These are phyloP conservation scores for Drosophila mettleri DNA, from an alignment of 2,888 invertebrate genomes.

Conservation along the genomic window DNA sequence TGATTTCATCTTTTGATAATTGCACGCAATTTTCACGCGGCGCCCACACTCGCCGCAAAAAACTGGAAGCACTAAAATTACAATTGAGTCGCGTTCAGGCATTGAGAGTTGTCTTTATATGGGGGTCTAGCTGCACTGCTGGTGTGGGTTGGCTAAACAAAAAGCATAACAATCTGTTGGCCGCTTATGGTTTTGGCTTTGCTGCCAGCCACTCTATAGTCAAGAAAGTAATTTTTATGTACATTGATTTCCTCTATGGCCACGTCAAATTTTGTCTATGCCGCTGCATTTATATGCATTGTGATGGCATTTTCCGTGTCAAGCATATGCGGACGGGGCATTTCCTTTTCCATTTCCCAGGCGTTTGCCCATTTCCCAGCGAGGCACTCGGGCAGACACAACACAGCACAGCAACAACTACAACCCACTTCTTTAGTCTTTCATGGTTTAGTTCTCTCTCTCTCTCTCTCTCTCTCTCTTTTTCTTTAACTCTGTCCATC, in stretches of 20 bases:
- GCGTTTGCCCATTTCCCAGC: constrained; percentile 56
- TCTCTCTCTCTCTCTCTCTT: constrained; percentile 9
- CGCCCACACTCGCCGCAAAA: constrained; percentile 55
- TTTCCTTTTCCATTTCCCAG: constrained; percentile 63
- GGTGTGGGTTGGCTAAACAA: constrained; percentile 34
- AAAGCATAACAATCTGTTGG: constrained; percentile 18
- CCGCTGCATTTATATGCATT: constrained; percentile 62
- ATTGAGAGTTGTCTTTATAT: constrained; percentile 53
- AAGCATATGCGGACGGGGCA: constrained; percentile 66
- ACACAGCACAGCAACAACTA: constrained; percentile 27
- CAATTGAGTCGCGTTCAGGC: constrained; percentile 45
- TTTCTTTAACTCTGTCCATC: constrained; percentile 7
- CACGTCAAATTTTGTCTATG: constrained; percentile 1
- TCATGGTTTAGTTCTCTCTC: constrained; percentile 63
- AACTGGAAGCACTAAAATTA: constrained; percentile 40
- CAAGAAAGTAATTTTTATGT: constrained; percentile 64
- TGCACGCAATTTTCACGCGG: constrained; percentile 74
- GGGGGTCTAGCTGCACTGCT: constrained; percentile 17
- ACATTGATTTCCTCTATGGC: constrained; percentile 54
- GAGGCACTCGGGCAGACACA: constrained; percentile 16
- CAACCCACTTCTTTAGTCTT: constrained; percentile 65
- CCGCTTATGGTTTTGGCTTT: constrained; percentile 31
- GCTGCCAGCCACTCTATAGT: constrained; percentile 38
- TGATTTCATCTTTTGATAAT: constrained; percentile 75
- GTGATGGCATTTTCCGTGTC: constrained; percentile 72